Base-by-base conservation (phyloP, 2,113 vertebrate species). In the Epinephelus cyanopodus region DNA sequence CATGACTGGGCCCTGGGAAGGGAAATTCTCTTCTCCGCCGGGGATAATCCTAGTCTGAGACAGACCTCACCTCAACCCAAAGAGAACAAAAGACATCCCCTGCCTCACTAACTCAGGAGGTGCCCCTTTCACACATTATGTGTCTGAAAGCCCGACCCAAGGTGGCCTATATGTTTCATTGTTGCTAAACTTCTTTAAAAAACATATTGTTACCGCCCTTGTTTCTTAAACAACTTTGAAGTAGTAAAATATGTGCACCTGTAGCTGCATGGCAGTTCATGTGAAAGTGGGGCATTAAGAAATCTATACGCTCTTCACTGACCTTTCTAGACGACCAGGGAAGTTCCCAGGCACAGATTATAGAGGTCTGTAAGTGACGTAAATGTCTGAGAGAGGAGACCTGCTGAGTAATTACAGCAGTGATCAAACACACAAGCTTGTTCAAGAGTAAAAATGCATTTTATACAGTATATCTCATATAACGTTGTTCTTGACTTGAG, bases 31-130 rank as follows among this genome's bases (percentile, higher is more conserved):
- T 72, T 2, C 82, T 81, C 21, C 37, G 82, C 67, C 81, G 73
- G 82, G 84, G 90, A 88, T 90, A 90, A 87, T 91, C 89, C 84
- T 83, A 14, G 79, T 91, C 85, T 87, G 58, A 88, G 91, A 94
- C 78, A 86, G 79, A 89, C 79, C 75, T 87, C 81, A 90, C 81
- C 88, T 90, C 85, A 72, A 48, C 64, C 83, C 66, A 63, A 56
- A 71, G 70, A 87, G 87, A 89, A 93, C 87, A 92, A 93, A 89
- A 89, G 87, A 69, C 78, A 70, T 82, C 82, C 76, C 70, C 86
- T 74, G 89, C 80, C 74, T 84, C 82, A 85, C 81, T 88, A 65
- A 79, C 81, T 91, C 87, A 89, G 68, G 86, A 90, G 85, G 79
- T 83, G 78, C 79, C 86, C 67, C 86, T 58, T 65, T 74, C 86